Conservation (phyloP, 2,797 vertebrate species). For the Siniperca obscura region DNA sequence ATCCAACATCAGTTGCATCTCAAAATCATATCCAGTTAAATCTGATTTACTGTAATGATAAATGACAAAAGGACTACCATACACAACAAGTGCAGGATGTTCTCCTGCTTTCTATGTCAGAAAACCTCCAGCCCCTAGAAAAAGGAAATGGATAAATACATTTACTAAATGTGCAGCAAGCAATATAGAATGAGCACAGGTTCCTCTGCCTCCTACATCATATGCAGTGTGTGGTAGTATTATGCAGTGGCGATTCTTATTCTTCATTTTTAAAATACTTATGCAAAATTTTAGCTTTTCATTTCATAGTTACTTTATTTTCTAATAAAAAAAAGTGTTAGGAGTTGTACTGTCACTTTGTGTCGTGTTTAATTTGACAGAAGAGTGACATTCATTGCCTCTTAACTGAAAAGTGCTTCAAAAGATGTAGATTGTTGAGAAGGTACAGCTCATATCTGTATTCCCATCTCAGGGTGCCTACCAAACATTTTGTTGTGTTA, state of each 20-base stretch:
- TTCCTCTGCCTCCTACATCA: conserved; percentile 68
- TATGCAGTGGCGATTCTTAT: conserved; percentile 18
- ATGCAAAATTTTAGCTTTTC: conserved; percentile 56
- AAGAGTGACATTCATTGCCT: conserved; percentile 51
- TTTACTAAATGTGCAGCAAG: conserved; percentile 24
- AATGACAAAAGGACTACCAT: conserved; percentile 17
- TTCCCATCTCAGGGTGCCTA: conserved; percentile 83
- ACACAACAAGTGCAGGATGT: conserved; percentile 19
- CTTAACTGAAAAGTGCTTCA: conserved; percentile 30
- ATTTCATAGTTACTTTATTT: conserved; percentile 39
- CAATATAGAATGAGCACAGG: conserved; percentile 26
- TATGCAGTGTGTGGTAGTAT: conserved; percentile 15
- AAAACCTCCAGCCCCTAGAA: neutral
- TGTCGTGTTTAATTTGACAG: conserved; percentile 32
- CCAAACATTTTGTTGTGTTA: conserved; percentile 62
- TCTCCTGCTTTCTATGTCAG: neutral
- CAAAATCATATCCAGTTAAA: conserved; percentile 20
- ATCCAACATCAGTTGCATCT: conserved; percentile 7
- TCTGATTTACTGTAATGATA: conserved; percentile 14
- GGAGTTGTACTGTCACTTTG: conserved; percentile 23
- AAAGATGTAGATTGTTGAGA: conserved; percentile 52
- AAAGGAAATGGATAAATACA: neutral
- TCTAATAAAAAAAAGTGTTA: conserved; percentile 16
- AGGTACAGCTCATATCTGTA: conserved; percentile 70
- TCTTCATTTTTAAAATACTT: conserved; percentile 52